Evolutionary conservation across 2,888 invertebrate genomes (phyloP), one percentile per base, ranked within the genome.

Genomic region (Listrodromus nycthemerus): DNA sequence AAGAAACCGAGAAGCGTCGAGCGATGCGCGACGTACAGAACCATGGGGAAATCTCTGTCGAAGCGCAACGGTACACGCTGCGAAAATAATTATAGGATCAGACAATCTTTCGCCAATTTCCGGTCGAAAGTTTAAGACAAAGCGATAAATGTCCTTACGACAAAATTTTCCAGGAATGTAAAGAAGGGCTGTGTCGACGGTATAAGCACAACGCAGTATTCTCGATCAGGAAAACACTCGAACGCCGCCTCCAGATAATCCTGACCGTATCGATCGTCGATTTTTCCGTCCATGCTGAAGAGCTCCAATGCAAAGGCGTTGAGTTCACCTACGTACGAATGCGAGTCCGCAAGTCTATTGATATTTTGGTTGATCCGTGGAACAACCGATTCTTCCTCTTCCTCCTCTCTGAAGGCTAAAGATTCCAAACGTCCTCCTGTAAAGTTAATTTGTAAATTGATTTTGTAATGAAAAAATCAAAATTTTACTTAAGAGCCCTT

Each of bases 161-260:
- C 94, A 88, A 96, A 96, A 88, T 95, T 94, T 81, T 95, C 94
- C n/a, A 96, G 91, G 16, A 95, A 91, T 0, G 95, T 94, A 80
- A 95, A 95, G n/a, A 94, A 93, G 0, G 94, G 91, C 65, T 94
- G 93, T 3, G 93, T 93, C 0, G 95, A 94, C 0, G 96, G 96
- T 7, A 95, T 88, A 7, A 95, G 94, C 80, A 96, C 90, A 16
- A 95, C 91, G 89, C 96, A 95, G 88, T 96, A 97, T 66, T 97
- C 96, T 33, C 94, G 94, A 4, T 95, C 93, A 1, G 95, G 95
- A 92, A 95, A 96, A 55, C 95, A 94, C 88, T 96, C 95, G 91
- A 96, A 97, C 0, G 96, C 95, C 0, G 95, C 95, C 86, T 95
- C 95, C 16, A 97, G 92, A 69, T 96, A 94, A 85, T 95, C 95